These are phyloP conservation scores for Dexiosoma caninum DNA, from an alignment of 2,888 invertebrate species.

Conservation along the genomic window DNA sequence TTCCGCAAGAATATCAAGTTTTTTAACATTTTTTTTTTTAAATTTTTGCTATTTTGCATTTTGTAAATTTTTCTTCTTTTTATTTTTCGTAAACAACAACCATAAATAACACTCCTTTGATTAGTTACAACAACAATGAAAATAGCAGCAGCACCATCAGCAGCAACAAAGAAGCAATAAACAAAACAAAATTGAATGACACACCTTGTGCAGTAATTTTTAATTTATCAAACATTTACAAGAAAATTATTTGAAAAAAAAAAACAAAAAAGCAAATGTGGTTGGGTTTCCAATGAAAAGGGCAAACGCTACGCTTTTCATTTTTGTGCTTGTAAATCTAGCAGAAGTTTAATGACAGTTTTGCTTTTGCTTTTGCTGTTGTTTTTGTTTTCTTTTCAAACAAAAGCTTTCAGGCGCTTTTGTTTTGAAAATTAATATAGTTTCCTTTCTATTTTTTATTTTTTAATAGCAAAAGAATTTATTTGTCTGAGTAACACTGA, in stretches of 20 bases:
- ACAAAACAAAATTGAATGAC: conserved; percentile 33
- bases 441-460: background rate
- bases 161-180: background rate
- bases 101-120: conserved; percentile 55
- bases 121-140: conserved; percentile 29
- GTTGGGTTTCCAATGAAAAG: conserved; percentile 45
- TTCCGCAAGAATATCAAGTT: conserved; percentile 34
- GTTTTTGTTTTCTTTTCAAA: background rate
- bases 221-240: conserved; percentile 12
- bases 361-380: background rate
- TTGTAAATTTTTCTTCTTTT: background rate
- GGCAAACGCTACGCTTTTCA: conserved; percentile 32
- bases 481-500: background rate
- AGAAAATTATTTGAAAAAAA: conserved; percentile 8
- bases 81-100: conserved; percentile 11
- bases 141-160: background rate
- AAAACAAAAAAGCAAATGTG: background rate
- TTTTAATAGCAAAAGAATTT: conserved; percentile 31
- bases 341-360: conserved; percentile 37
- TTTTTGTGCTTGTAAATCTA: background rate
- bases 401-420: background rate
- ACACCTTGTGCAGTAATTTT: conserved; percentile 59
- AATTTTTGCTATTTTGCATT: conserved; percentile 49
- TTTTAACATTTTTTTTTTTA: background rate
- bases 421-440: background rate